Evolutionary conservation across 2,888 invertebrate species (phyloP).

Genomic region (Morinoia aosen): DNA sequence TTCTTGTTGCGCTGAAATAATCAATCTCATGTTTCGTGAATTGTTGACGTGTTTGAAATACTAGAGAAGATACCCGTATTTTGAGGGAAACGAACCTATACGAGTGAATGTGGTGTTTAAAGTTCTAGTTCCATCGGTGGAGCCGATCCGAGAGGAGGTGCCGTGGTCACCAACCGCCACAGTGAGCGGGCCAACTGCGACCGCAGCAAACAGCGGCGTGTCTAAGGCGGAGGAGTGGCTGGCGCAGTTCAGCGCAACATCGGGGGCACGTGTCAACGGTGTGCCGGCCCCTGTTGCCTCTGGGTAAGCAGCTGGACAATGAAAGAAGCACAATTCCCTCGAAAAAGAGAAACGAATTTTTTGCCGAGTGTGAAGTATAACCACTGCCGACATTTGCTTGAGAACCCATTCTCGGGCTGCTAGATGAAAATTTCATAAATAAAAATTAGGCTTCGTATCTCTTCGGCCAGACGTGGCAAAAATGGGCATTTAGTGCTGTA

Average conservation of each 20-base stretch:
- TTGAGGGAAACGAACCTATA: neutral
- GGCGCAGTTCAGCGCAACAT: slow-evolving; percentile 70
- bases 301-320: slow-evolving; percentile 63
- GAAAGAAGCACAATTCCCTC: slow-evolving; percentile 32
- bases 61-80: neutral
- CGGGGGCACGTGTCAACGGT: slow-evolving; percentile 65
- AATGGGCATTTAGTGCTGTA: too few relatives aligned
- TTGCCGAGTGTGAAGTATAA: too few relatives aligned
- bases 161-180: slow-evolving; percentile 68
- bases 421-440: too few relatives aligned
- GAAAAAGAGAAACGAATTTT: too few relatives aligned
- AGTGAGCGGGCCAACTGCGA: slow-evolving; percentile 26
- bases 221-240: slow-evolving; percentile 70
- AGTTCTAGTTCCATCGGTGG: slow-evolving; percentile 66
- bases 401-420: too few relatives aligned
- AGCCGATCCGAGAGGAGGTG: slow-evolving; percentile 68
- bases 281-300: slow-evolving; percentile 65
- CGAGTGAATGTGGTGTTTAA: slow-evolving; percentile 7
- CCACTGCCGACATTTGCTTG: too few relatives aligned
- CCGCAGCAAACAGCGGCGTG: slow-evolving; percentile 56
- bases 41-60: neutral
- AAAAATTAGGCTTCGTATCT: too few relatives aligned
- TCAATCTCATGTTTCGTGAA: neutral
- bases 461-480: too few relatives aligned
- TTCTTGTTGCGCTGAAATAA: too few relatives aligned